A percentile compares a stretch with the other conserved stretches of the same genome.
These are phyloP conservation scores for Mesochorus sp. DNA, from an alignment of 2,888 invertebrate genomes.

Conservation along the genomic window DNA sequence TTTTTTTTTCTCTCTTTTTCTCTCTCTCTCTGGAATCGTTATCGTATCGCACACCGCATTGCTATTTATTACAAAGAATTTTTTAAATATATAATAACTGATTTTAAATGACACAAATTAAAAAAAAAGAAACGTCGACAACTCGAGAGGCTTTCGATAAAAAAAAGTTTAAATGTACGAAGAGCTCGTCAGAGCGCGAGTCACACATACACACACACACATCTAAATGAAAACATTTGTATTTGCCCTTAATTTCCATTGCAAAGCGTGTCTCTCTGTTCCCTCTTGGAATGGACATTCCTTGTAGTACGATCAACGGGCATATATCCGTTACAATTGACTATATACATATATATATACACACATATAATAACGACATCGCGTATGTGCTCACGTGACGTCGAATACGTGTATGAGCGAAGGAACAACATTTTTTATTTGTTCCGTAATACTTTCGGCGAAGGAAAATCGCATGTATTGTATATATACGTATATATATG, in stretches of 20 bases:
- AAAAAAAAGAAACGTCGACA: no score
- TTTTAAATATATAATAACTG: no score
- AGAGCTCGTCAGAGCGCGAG: no score
- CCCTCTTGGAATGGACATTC: slow-evolving; percentile 69
- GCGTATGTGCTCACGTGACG: neutral
- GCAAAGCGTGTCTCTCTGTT: slow-evolving; percentile 48
- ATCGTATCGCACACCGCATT: no score
- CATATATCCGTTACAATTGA: slow-evolving; percentile 65
- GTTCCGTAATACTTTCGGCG: neutral
- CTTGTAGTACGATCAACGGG: slow-evolving; percentile 68
- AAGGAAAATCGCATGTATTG: neutral
- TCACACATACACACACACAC: slow-evolving; percentile 65
- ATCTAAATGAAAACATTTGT: slow-evolving; percentile 73
- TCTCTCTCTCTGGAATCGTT: neutral
- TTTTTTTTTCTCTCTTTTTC: neutral
- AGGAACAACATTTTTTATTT: neutral
- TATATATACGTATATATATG: neutral
- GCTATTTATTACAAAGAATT: no score
- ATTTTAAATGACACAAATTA: no score
- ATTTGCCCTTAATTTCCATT: slow-evolving; percentile 65
- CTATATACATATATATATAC: neutral
- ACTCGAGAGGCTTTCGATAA: no score
- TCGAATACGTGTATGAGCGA: no score
- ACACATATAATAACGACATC: neutral
- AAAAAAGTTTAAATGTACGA: no score